Base-by-base conservation (phyloP, 2,797 vertebrate genomes). In the Rhinella marina region DNA sequence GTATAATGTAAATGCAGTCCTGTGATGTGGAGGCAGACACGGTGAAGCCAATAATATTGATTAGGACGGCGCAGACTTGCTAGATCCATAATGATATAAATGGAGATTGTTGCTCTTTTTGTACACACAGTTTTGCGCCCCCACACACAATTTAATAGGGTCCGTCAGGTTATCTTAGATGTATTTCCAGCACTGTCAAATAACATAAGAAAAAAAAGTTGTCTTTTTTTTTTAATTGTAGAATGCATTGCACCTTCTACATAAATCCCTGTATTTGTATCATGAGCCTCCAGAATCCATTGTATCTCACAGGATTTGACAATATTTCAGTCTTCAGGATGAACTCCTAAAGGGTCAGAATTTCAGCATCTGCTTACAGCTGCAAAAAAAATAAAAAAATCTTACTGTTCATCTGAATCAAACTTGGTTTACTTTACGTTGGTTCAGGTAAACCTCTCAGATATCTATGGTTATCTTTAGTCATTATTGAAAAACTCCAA, bases 51-150 rank as follows among this genome's bases (percentile, higher is more conserved):
- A 87, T 41, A 56, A 56, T 87, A 87, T 81, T 41, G 86, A 87
- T 81, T 62, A 23, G 25, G 68, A 72, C 80, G 23, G 32, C 56
- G 54, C 32, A 68, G 56, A 73, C 56, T 41, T 81, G 70, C 66
- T 56, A 12, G 27, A 80, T 80, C 78, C 19, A 80, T 80, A 80
- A 80, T 80, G 27, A 80, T 80, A 80, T 59, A 59, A 80, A 59
- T 59, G 56, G 78, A 80, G n/a, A 76, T n/a, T 23, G 56, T 5
- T 80, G 78, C 78, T 80, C 78, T 80, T 80, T 80, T 80, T 21
- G 73, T 52, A 54, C 21, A 52, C 12, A 12, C 21, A 75, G 41
- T 12, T 50, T 54, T 14, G 13, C 23, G 25, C 48, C 48, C 29
- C 68, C 14, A 29, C 12, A 21, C 70, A 8, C 27, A 12, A 23